Percentiles rank a stretch among this genome's conserved stretches.
phyloP scores from a whole-genome alignment of 2,797 vertebrate species.

The Labeo calbasu region DNA sequence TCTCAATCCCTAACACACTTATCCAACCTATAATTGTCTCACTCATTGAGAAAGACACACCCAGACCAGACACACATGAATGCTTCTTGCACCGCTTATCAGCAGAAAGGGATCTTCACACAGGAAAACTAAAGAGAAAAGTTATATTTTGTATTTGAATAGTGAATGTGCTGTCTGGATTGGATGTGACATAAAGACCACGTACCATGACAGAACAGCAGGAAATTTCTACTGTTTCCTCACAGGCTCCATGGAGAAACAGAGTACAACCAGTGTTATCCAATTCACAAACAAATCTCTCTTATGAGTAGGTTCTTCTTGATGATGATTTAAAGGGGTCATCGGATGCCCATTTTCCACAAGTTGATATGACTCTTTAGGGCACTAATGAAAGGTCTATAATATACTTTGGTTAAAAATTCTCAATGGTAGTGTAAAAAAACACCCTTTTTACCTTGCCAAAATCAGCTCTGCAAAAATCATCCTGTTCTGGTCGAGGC shows the following conservation, averaged over 20 bases:
- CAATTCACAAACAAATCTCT: background rate
- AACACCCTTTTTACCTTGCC: too few relatives aligned
- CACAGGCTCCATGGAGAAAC: background rate
- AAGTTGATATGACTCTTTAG: too few relatives aligned
- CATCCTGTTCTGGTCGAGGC: too few relatives aligned
- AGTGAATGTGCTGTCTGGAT: background rate
- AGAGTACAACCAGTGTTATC: background rate
- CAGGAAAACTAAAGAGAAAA: background rate
- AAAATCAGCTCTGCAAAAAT: too few relatives aligned
- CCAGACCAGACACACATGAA: conserved; percentile 19
- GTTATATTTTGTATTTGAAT: background rate
- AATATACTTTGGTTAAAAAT: too few relatives aligned
- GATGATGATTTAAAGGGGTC: too few relatives aligned
- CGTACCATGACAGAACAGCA: background rate
- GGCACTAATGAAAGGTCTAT: too few relatives aligned
- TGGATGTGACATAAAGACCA: background rate
- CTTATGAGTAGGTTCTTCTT: too few relatives aligned
- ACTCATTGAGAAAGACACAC: conserved; percentile 36
- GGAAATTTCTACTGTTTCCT: background rate
- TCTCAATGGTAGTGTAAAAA: too few relatives aligned
- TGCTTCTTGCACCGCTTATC: background rate
- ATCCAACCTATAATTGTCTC: conserved; percentile 37
- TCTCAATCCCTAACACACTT: conserved; percentile 11
- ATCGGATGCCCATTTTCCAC: too few relatives aligned
- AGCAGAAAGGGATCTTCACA: background rate